Percentiles rank a stretch among this genome's conserved stretches.
phyloP scores from a whole-genome alignment of 2,888 invertebrate species.

The Troides helena region DNA sequence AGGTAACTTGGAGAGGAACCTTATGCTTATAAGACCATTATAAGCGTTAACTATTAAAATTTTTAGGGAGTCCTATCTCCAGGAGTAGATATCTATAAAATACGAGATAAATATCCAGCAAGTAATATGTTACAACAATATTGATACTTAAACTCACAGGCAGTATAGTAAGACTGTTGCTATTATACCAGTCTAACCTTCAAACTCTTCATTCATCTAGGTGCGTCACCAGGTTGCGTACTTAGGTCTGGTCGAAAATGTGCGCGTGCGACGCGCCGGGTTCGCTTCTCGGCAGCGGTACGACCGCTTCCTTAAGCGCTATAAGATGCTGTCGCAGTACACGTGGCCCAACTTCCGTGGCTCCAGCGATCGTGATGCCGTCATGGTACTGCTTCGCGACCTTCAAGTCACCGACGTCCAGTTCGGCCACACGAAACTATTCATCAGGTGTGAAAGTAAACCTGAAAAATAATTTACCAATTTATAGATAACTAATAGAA shows the following conservation, averaged over 20 bases:
- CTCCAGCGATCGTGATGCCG: slow-evolving; percentile 89
- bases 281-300: slow-evolving; percentile 98
- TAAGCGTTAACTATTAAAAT: too few relatives aligned
- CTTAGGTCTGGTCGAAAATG: slow-evolving; percentile 96
- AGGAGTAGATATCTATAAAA: too few relatives aligned
- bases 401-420: slow-evolving; percentile 90
- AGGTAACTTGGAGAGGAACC: too few relatives aligned
- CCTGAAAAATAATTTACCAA: too few relatives aligned
- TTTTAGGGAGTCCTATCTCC: too few relatives aligned
- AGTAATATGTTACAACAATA: too few relatives aligned
- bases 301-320: slow-evolving; percentile 94
- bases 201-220: slow-evolving; percentile 38
- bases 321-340: slow-evolving; percentile 97
- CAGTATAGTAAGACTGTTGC: too few relatives aligned
- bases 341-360: slow-evolving; percentile 98
- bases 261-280: slow-evolving; percentile 96
- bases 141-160: too few relatives aligned
- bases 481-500: too few relatives aligned
- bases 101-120: too few relatives aligned
- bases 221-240: slow-evolving; percentile 88
- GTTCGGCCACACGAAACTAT: slow-evolving; percentile 97
- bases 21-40: too few relatives aligned
- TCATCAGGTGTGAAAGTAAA: slow-evolving; percentile 84
- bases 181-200: too few relatives aligned
- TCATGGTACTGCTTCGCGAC: slow-evolving; percentile 90